Evolutionary conservation across 2,113 vertebrate species (phyloP).

Genomic region (Trinectes maculatus): DNA sequence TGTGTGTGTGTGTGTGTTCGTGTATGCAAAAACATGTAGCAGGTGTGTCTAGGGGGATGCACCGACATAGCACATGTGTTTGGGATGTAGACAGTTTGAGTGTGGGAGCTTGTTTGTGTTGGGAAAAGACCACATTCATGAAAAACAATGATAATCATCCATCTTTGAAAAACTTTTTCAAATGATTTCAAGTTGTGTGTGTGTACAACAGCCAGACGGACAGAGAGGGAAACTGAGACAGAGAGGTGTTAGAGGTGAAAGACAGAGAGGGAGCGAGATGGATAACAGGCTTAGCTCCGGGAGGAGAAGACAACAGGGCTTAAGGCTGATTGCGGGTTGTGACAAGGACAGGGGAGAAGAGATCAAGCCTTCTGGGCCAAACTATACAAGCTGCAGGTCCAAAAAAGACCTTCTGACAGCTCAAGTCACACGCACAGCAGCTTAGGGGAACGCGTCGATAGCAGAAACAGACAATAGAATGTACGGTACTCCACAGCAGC

Average conservation of each 20-base stretch:
- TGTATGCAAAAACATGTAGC: slow-evolving; percentile 7
- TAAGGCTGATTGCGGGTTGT: slow-evolving; percentile 68
- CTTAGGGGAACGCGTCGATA: slow-evolving; percentile 66
- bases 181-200: slow-evolving; percentile 15
- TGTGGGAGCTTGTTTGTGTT: background rate
- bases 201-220: slow-evolving; percentile 32
- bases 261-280: slow-evolving; percentile 34
- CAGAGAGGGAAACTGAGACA: slow-evolving; percentile 7
- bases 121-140: slow-evolving; percentile 20
- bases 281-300: slow-evolving; percentile 74
- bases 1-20: slow-evolving; percentile 3
- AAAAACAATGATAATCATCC: slow-evolving; percentile 29
- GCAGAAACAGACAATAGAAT: slow-evolving; percentile 45
- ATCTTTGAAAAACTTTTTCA: slow-evolving; percentile 28
- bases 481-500: slow-evolving; percentile 33
- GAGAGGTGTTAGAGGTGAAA: slow-evolving; percentile 41
- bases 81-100: too few species aligned
- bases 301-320: slow-evolving; percentile 73
- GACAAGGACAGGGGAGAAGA: slow-evolving; percentile 69
- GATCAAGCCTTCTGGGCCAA: slow-evolving; percentile 70
- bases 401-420: slow-evolving; percentile 51
- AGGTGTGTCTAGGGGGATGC: slow-evolving; percentile 20
- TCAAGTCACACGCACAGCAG: slow-evolving; percentile 44
- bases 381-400: slow-evolving; percentile 59
- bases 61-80: too few species aligned